Conservation (phyloP, 2,888 invertebrate species). For the Parapristionchus giblindavisi region DNA sequence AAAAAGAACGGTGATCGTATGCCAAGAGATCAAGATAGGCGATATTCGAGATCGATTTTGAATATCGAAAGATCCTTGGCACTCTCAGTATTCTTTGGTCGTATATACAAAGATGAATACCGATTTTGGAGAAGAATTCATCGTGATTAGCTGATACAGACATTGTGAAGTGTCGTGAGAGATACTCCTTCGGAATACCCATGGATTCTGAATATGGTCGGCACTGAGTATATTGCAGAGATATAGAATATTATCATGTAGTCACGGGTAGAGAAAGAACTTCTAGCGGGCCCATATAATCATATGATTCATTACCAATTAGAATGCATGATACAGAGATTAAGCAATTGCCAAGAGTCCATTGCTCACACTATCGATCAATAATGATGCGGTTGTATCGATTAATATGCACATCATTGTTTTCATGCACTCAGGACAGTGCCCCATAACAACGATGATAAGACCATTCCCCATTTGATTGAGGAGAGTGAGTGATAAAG, state of each 20-base stretch:
- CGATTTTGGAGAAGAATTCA: conserved; percentile 11
- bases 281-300: not conserved
- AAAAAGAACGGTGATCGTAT: too few relatives aligned
- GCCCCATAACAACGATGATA: conserved; percentile 33
- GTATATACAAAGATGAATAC: too few relatives aligned
- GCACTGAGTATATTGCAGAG: too few relatives aligned
- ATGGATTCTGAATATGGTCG: not conserved
- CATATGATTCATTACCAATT: not conserved
- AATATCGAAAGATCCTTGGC: too few relatives aligned
- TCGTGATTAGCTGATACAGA: conserved; percentile 4
- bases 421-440: conserved; percentile 12
- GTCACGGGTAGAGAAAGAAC: not conserved
- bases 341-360: too few relatives aligned
- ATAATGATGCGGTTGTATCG: too few relatives aligned
- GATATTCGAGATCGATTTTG: not conserved
- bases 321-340: too few relatives aligned
- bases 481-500: not conserved
- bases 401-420: conserved; percentile 1
- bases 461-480: too few relatives aligned
- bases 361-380: too few relatives aligned
- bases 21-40: not conserved
- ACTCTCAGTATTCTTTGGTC: too few relatives aligned
- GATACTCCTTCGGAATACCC: not conserved
- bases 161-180: conserved; percentile 1
- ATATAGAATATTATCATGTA: too few relatives aligned